Base-by-base conservation (phyloP, 2,888 invertebrate species). In the Octodonta nipae region DNA sequence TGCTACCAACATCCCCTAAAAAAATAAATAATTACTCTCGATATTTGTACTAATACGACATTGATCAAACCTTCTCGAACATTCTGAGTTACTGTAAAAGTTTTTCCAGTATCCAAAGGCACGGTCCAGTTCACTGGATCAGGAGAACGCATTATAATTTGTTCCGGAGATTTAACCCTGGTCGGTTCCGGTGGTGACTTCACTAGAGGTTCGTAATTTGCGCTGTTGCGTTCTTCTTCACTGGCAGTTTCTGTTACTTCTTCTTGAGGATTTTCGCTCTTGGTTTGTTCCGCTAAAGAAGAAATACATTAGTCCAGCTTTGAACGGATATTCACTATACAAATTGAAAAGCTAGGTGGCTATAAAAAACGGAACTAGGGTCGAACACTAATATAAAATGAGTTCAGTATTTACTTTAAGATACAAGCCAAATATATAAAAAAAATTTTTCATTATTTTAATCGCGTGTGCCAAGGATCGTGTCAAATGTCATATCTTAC, bases 81-180 rank as follows among this genome's bases (percentile, higher is more conserved):
- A 66, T 87, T 88, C 67, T 88, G 88, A 39, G 87, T 88, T 50
- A 88, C 88, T 25, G 88, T 87, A 64, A 88, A 88, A 24, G 86
- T 87, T 68, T 87, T 88, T 50, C 88, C 87, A 46, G 87, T 89
- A 64, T 91, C 89, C 54, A 89, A 70, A 33, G 89, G 88, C 38
- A 89, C 88, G 30, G 88, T 89, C 89, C 89, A 91, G 65, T 88
- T 88, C 51, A 89, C 89, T 31, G 89, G 89, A 65, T 89, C 89
- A 8, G 89, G 89, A 12, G 88, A 88, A 46, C 86, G 73, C 79
- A 88, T 85, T 58, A 87, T 76, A 64, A 87, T 83, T 61, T 87
- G 85, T 58, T 89, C 89, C 1, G 89, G 89, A 7, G 88, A 88
- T 64, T 89, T 91, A 39, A 89, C 88, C 52, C 89, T 68, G 27